phyloP scores from a whole-genome alignment of 2,113 vertebrate species.

The Platycercus adscitus region DNA sequence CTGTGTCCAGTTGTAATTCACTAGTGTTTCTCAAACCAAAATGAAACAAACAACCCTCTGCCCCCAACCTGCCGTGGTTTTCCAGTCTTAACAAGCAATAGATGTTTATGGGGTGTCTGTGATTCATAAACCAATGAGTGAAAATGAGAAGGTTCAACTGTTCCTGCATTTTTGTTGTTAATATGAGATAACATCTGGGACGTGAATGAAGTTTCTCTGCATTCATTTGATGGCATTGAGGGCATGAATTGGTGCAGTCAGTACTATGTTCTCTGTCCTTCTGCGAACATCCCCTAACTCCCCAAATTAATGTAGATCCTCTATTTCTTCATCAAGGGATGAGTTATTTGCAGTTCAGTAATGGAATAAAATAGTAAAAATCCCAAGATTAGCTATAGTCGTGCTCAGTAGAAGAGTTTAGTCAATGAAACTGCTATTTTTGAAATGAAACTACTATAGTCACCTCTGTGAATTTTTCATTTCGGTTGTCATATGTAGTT shows the following conservation, averaged over 20 bases:
- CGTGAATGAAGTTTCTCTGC: background rate
- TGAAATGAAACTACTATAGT: background rate
- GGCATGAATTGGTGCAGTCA: background rate
- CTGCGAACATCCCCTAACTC: background rate
- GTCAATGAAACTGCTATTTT: slow-evolving; percentile 2
- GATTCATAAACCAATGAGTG: background rate
- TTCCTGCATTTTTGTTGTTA: background rate
- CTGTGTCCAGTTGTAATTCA: background rate
- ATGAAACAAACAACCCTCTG: background rate
- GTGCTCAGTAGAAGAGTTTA: background rate
- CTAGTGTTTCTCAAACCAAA: background rate
- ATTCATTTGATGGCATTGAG: background rate
- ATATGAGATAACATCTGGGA: background rate
- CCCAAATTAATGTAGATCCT: too few relatives aligned
- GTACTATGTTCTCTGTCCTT: background rate
- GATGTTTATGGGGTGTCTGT: background rate
- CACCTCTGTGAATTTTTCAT: slow-evolving; percentile 14
- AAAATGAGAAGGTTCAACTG: background rate
- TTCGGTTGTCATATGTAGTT: background rate
- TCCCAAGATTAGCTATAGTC: background rate
- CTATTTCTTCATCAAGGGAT: background rate
- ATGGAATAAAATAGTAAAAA: background rate
- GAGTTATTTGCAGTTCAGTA: background rate
- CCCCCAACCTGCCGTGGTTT: background rate
- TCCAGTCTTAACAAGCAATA: background rate